Conservation (phyloP, 2,888 invertebrate genomes). For the Toxonevra muliebris region DNA sequence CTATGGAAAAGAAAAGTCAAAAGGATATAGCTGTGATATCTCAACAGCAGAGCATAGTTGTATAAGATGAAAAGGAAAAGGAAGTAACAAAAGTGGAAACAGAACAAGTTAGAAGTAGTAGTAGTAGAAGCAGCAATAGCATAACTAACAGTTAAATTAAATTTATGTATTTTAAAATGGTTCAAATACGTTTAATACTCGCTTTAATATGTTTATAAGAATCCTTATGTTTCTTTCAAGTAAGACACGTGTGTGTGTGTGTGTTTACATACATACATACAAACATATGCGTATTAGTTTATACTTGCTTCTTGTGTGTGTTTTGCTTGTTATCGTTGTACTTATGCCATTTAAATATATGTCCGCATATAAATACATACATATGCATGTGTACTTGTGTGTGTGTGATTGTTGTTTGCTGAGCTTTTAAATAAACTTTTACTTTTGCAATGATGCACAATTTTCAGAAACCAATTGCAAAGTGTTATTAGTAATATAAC, state of each 20-base stretch:
- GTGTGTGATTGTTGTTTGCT: constrained; percentile 13
- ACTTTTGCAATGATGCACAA: not conserved
- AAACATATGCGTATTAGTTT: not conserved
- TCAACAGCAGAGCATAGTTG: not conserved
- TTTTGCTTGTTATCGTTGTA: not conserved
- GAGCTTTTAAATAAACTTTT: constrained; percentile 24
- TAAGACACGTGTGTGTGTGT: not conserved
- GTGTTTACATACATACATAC: not conserved
- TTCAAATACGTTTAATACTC: constrained; percentile 25
- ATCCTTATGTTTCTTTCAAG: not conserved
- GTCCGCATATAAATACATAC: constrained; percentile 7
- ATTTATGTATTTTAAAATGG: constrained; percentile 34
- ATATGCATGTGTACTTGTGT: not conserved
- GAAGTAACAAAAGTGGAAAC: not conserved
- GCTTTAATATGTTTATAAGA: constrained; percentile 32
- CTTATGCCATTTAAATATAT: constrained; percentile 6
- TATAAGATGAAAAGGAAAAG: too few species aligned
- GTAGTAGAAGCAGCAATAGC: not conserved
- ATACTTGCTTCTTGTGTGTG: not conserved
- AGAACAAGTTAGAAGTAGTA: too few species aligned
- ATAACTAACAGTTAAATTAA: constrained; percentile 31
- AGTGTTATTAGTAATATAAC: constrained; percentile 6
- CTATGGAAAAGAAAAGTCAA: too few species aligned
- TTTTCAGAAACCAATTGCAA: constrained; percentile 1
- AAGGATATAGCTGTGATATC: too few species aligned